Percentiles rank a stretch among this genome's conserved stretches.
Conservation (phyloP, 2,888 invertebrate genomes). For the Caenorhabditis sinica region DNA sequence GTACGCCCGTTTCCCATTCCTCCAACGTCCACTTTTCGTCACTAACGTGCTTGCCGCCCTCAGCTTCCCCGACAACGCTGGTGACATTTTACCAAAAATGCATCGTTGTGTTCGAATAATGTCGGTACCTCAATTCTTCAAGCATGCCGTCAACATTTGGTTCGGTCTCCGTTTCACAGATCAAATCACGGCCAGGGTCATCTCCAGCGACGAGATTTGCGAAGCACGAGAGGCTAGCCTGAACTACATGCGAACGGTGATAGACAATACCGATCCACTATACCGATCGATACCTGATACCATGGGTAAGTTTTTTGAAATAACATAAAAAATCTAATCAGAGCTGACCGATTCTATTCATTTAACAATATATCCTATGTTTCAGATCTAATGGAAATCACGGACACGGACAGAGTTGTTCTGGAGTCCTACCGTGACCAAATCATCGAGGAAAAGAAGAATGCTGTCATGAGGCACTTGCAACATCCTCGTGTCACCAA, state of each 20-base stretch:
- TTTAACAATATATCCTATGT: not conserved
- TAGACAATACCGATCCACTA: not conserved
- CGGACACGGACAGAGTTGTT: not conserved
- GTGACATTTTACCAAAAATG: not conserved
- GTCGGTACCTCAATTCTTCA: slow-evolving; percentile 27
- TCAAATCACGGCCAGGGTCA: not conserved
- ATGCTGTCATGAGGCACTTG: not conserved
- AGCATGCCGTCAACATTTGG: slow-evolving; percentile 6
- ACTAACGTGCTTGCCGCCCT: slow-evolving; percentile 27
- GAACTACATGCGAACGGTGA: not conserved
- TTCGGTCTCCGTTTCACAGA: not conserved
- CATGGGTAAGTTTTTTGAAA: not conserved
- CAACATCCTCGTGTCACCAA: not conserved
- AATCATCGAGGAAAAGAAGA: not conserved
- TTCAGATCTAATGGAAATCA: not conserved
- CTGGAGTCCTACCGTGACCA: not conserved
- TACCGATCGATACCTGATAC: not conserved
- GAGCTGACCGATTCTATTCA: too few species aligned
- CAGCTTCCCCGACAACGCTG: not conserved
- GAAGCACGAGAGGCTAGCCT: not conserved
- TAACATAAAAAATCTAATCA: too few species aligned
- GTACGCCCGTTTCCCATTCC: slow-evolving; percentile 44
- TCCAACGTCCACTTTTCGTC: slow-evolving; percentile 34
- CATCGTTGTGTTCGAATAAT: not conserved
- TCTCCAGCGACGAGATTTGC: not conserved